These are phyloP conservation scores for Agapornis canus DNA, from an alignment of 2,797 vertebrate species.

Conservation along the genomic window DNA sequence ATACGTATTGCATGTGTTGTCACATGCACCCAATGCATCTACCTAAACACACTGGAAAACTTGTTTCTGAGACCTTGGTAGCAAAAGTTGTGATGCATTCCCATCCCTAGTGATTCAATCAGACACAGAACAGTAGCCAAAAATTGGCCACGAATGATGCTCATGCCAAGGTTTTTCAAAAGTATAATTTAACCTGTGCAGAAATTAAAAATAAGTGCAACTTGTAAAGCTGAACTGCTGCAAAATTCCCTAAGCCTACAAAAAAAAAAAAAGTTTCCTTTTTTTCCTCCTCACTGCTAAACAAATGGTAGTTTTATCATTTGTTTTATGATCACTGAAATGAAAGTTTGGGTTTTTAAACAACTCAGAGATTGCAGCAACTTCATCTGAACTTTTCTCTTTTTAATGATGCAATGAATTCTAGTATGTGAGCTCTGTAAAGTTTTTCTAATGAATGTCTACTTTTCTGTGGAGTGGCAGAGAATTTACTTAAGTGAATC, in stretches of 20 bases:
- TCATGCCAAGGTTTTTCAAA: not conserved
- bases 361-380: not conserved
- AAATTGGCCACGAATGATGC: not conserved
- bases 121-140: not conserved
- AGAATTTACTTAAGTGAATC: conserved; percentile 18
- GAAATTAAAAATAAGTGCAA: not conserved
- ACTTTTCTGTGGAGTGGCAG: not conserved
- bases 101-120: not conserved
- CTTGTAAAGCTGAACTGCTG: not conserved
- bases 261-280: not conserved
- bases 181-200: not conserved
- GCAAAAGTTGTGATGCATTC: not conserved
- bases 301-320: not conserved
- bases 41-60: not conserved
- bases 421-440: not conserved
- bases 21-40: not conserved
- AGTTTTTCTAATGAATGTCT: not conserved
- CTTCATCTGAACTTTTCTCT: not conserved
- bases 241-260: not conserved
- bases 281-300: conserved; percentile 23
- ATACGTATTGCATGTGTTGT: not conserved
- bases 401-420: conserved; percentile 35
- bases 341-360: not conserved
- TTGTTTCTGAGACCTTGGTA: not conserved
- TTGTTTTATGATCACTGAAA: not conserved